Evolutionary conservation across 64 coral and sea anemone genomes (phyloP), one percentile per base, ranked within the genome.

Genomic region (Acropora tenuis): DNA sequence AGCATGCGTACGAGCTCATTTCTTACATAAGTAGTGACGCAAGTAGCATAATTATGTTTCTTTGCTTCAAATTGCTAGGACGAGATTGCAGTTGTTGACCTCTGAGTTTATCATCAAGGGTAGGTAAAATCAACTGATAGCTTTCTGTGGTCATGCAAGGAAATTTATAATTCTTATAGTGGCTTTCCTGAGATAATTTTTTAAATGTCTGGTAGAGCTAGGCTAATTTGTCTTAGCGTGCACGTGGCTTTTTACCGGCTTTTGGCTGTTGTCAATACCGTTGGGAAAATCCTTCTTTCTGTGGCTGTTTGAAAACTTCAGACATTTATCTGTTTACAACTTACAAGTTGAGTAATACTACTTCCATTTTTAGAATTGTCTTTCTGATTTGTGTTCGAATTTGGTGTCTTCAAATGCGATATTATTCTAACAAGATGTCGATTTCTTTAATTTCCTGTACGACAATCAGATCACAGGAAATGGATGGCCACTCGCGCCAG

Each of bases 21-120:
- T 85, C 63, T 85, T 85, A 15, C 82, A 83, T 61, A 63, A 93
- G 76, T 15, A 0, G 59, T 55, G 11, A 12, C 9, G 11, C 8
- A 17, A 30, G 65, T 93, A 77, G 88, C 91, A 84, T 67, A 93
- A 93, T 1, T 17, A 1, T 3, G 1, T 41, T 80, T 6, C 6
- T 48, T 48, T 30, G 75, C 88, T 93, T 88, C 91, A 93, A 79
- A 88, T 74, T 79, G 79, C 83, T 80, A 43, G 84, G 47, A 13
- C 2, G 84, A 48, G 88, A 73, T 6, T 50, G 86, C 12, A 83
- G 55, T 48, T 55, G 83, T 52, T 43, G 40, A 43, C 15, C 41
- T 73, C 18, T n/a, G 13, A 41, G 20, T 41, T 50, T 50, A 44
- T 17, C 48, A 19, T 69, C 61, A 40, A 85, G 72, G 8, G 82